A percentile compares a stretch with the other conserved stretches of the same genome.
Evolutionary conservation across 2,113 vertebrate genomes (phyloP).

Genomic region (Montifringilla adamsi): DNA sequence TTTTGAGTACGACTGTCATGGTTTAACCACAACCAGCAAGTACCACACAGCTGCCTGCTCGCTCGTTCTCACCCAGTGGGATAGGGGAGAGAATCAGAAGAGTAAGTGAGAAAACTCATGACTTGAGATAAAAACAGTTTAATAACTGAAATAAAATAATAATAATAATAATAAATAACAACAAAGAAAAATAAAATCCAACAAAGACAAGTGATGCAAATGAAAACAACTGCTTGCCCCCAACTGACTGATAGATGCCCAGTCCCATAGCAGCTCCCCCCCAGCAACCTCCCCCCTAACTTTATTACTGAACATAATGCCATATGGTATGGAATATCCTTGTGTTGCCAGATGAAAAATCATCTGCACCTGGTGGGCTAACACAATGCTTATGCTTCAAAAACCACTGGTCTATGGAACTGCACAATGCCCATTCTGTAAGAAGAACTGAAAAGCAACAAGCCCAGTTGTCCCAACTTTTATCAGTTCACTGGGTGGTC

Average conservation of each 20-base stretch:
- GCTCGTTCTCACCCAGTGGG: too few relatives aligned
- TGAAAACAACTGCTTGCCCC: not conserved
- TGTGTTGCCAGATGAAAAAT: not conserved
- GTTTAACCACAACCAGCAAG: too few relatives aligned
- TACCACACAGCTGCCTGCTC: too few relatives aligned
- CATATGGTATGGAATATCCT: not conserved
- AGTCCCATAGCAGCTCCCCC: not conserved
- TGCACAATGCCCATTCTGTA: not conserved
- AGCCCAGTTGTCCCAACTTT: not conserved
- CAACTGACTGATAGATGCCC: not conserved
- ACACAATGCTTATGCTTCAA: not conserved
- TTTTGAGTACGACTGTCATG: too few relatives aligned
- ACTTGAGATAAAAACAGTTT: too few relatives aligned
- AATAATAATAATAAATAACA: not conserved
- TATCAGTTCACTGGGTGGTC: not conserved
- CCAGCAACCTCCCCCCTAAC: not conserved
- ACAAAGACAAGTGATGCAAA: not conserved
- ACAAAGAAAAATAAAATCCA: not conserved
- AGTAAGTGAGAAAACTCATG: too few relatives aligned
- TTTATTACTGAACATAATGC: not conserved
- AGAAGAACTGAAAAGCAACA: not conserved
- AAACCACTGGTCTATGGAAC: not conserved
- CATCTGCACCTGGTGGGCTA: not conserved
- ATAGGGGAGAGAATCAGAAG: too few relatives aligned
- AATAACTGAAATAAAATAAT: too few relatives aligned